These are phyloP conservation scores for Pygathrix nemaeus DNA, from an alignment of 2,113 vertebrate genomes.

Conservation along the genomic window DNA sequence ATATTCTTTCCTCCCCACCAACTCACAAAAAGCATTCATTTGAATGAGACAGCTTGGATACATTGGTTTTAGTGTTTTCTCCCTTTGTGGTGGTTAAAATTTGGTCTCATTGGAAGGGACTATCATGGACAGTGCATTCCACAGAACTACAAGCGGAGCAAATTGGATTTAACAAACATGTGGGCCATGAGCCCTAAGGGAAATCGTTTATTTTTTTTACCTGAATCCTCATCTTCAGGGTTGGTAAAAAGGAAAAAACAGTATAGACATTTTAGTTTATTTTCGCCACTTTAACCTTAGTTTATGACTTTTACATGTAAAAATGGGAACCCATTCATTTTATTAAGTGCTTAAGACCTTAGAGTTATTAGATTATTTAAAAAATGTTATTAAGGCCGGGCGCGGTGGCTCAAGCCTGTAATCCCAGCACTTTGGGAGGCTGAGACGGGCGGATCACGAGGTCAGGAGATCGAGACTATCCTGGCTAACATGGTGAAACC, in stretches of 20 bases:
- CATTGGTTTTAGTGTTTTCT: background rate
- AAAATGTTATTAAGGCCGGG: background rate
- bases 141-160: background rate
- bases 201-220: background rate
- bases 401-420: too few species aligned
- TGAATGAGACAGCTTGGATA: background rate
- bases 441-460: too few species aligned
- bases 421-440: too few species aligned
- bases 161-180: background rate
- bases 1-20: background rate
- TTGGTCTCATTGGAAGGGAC: background rate
- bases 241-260: background rate
- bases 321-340: background rate
- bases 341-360: background rate
- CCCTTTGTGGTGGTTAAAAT: background rate
- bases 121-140: background rate
- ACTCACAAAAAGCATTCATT: background rate
- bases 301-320: constrained; percentile 8
- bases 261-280: background rate
- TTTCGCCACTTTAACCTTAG: constrained; percentile 15
- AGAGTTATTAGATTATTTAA: background rate
- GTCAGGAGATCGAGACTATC: too few species aligned
- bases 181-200: background rate
- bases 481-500: too few species aligned
- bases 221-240: background rate